Base-by-base conservation (phyloP, 1,140 invertebrate species). In the Ceratosolen solmsi region DNA sequence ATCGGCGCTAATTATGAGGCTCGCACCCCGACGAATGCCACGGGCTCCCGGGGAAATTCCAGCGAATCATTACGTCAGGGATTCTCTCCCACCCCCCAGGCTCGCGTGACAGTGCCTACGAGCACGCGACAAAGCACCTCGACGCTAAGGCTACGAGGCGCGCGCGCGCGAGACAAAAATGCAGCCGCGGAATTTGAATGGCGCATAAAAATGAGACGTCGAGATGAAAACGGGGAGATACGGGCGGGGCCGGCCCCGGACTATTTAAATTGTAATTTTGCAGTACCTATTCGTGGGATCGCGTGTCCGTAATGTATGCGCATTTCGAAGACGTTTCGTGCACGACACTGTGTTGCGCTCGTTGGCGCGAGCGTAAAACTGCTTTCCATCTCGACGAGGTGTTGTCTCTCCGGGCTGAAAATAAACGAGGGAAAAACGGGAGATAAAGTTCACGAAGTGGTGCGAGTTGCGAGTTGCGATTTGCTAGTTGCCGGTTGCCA, bases 211-310 rank as follows among this genome's bases (percentile, higher is more conserved):
- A 91, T 91, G 90, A 90, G 89, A 90, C 89, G 89, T 91, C 90
- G 89, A 90, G 90, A 91, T 91, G 88, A 90, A 90, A 90, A 91
- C 89, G 89, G 89, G 87, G 80, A 87, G 90, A 91, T 91, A 90
- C 78, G 78, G 80, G 74, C 82, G 79, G 82, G 84, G 84, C 86
- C 86, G 83, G 9, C 11, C 41, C 33, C 82, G 74, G 86, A 87
- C 86, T 86, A 90, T 91, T 91, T 90, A 91, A 91, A 91, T 91
- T 91, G 90, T 91, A 91, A 91, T 91, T 91, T 91, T 89, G 51
- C 88, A 88, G 86, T 89, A 86, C 85, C 81, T 87, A 86, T 82
- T 73, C 85, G 74, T 83, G 84, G 85, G 86, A 89, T 91, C 89
- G 90, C 90, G 90, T 91, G 90, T 89, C 86, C 84, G 86, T 90